Base-by-base conservation (phyloP, 35 echinoderm and acorn worm species). In the Eucidaris tribuloides region DNA sequence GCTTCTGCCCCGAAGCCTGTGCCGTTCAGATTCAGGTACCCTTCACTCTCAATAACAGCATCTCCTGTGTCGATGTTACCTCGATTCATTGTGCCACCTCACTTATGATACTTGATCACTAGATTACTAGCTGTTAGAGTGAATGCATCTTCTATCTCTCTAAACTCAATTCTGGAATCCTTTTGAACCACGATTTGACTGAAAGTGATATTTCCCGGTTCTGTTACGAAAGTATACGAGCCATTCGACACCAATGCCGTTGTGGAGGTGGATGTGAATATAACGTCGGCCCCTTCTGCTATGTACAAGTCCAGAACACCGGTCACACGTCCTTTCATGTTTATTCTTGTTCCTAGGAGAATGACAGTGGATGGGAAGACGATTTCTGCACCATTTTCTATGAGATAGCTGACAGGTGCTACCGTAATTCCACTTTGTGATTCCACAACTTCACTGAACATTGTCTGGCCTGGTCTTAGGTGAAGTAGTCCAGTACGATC, bases 361-460 rank as follows among this genome's bases (percentile, higher is more conserved):
- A 90, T 86, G 42, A 96, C 66, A 2, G 88, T 90, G 31, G 93
- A 96, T 57, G 93, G 93, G 66, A 88, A 96, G 22, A 96, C 62
- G 46, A 96, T 78, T 29, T 96, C 93, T 23, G 93, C 48, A 17
- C 88, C 88, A 56, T 58, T 20, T 44, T 96, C 93, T 37, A 91
- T 77, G 4, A 61, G 83, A 76, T 81, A 90, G 60, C 93, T 96
- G 28, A 96, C 88, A 70, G 93, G 93, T 9, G 93, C 93, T 30
- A 96, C 85, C 7, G 93, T 81, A 49, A 91, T 87, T 13, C 93
- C 93, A 83, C 87, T 91, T 50, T 86, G 45, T 20, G 88, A 91
- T 82, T 96, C 87, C 23, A 96, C 82, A 86, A 87, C 74, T 37
- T 96, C 93, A 87, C 82, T 91, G 79, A 63, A 96, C 88, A 96